Conservation (phyloP, 2,888 invertebrate species). For the Cheilosia grossa region DNA sequence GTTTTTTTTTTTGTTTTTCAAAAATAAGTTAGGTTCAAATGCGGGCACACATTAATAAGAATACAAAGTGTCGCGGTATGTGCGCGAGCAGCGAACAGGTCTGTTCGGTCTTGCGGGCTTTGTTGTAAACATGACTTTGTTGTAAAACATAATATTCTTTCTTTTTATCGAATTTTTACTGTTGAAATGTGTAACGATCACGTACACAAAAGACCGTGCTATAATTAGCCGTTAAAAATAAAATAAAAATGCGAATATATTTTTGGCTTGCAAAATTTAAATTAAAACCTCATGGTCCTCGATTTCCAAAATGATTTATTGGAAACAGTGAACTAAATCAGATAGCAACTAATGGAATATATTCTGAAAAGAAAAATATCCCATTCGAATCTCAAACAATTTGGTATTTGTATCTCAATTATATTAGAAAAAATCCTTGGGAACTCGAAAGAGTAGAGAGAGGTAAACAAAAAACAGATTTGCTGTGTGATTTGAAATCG, state of each 20-base stretch:
- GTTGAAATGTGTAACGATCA: too few relatives aligned
- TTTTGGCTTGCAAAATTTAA: not conserved
- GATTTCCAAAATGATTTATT: conserved; percentile 50
- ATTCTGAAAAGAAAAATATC: not conserved
- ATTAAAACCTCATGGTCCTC: conserved; percentile 20
- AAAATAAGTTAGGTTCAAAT: conserved; percentile 49
- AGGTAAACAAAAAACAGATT: conserved; percentile 1
- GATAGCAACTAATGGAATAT: conserved; percentile 20
- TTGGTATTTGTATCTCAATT: conserved; percentile 3
- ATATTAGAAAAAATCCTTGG: not conserved
- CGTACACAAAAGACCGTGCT: not conserved
- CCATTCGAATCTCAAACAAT: not conserved
- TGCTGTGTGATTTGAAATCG: not conserved
- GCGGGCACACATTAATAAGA: conserved; percentile 31
- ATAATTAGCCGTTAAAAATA: conserved; percentile 5
- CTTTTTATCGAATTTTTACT: conserved; percentile 10
- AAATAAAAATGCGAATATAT: not conserved
- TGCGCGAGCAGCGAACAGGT: conserved; percentile 16
- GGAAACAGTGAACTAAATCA: conserved; percentile 16
- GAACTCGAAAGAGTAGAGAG: not conserved
- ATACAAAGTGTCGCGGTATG: conserved; percentile 50
- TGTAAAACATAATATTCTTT: conserved; percentile 2
- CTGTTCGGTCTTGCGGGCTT: conserved; percentile 2
- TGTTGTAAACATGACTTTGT: conserved; percentile 32
- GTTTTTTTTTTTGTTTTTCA: not conserved